Evolutionary conservation across 2,113 vertebrate genomes (phyloP).

Genomic region (Stegastes partitus): DNA sequence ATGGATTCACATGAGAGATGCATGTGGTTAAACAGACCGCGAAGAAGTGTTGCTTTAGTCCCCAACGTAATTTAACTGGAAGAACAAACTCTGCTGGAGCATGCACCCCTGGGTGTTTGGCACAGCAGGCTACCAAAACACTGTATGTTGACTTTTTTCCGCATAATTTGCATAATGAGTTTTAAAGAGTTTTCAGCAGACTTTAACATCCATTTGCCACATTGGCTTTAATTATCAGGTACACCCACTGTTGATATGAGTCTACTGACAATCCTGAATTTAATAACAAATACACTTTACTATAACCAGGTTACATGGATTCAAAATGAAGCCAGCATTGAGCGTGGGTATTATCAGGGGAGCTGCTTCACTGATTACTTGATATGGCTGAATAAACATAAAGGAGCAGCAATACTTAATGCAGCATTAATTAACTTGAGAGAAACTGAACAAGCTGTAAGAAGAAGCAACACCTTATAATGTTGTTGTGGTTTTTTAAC

Average conservation of each 20-base stretch:
- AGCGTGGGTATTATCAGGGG: slow-evolving; percentile 9
- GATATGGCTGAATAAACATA: slow-evolving; percentile 9
- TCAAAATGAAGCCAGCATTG: background rate
- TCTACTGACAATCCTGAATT: background rate
- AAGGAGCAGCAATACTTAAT: background rate
- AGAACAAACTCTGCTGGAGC: slow-evolving; percentile 1
- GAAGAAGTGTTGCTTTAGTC: slow-evolving; percentile 31
- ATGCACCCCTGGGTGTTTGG: background rate
- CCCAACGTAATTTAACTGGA: slow-evolving; percentile 24
- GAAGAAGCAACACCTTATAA: background rate
- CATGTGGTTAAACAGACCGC: slow-evolving; percentile 30
- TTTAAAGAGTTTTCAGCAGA: slow-evolving; percentile 8
- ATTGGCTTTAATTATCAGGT: background rate
- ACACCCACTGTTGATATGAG: background rate
- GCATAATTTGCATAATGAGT: slow-evolving; percentile 16
- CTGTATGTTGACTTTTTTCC: slow-evolving; percentile 7
- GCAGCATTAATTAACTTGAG: slow-evolving; percentile 7
- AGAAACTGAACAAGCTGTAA: background rate
- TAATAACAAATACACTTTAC: background rate
- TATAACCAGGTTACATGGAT: slow-evolving; percentile 15
- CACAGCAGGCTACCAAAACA: background rate
- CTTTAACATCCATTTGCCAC: slow-evolving; percentile 8
- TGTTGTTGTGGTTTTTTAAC: background rate
- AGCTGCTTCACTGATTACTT: slow-evolving; percentile 21
- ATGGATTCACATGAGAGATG: slow-evolving; percentile 41